Percentiles rank a stretch among this genome's conserved stretches.
Conservation (phyloP, 2,797 vertebrate species). For the Momotus momota region DNA sequence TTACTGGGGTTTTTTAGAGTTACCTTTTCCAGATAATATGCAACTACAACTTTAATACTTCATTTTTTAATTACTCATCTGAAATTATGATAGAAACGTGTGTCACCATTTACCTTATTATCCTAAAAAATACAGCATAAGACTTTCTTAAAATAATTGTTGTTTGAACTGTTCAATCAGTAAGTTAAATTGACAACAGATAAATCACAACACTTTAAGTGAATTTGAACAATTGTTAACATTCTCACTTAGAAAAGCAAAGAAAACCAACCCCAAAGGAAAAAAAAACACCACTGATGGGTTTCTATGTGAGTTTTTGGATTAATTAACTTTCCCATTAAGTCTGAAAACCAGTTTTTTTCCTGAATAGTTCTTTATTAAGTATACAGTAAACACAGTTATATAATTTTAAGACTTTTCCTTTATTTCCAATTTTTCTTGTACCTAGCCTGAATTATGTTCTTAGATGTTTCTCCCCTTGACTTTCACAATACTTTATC, state of each 20-base stretch:
- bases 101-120: neutral
- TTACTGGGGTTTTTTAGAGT: neutral
- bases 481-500: neutral
- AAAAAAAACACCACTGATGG: neutral
- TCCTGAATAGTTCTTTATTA: neutral
- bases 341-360: fast-evolving
- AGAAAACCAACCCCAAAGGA: fast-evolving
- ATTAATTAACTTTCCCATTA: neutral
- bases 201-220: neutral
- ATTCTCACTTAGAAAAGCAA: neutral
- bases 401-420: neutral
- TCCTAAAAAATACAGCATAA: neutral
- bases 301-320: neutral
- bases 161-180: neutral
- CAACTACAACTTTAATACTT: neutral
- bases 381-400: neutral
- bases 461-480: neutral
- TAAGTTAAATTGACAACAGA: neutral
- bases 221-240: neutral
- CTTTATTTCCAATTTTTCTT: neutral
- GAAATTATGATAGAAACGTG: neutral
- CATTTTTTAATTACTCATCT: neutral
- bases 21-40: neutral
- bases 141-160: neutral
- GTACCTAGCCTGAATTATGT: fast-evolving